Evolutionary conservation across 2,797 vertebrate genomes (phyloP).

Genomic region (Fratercula arctica): DNA sequence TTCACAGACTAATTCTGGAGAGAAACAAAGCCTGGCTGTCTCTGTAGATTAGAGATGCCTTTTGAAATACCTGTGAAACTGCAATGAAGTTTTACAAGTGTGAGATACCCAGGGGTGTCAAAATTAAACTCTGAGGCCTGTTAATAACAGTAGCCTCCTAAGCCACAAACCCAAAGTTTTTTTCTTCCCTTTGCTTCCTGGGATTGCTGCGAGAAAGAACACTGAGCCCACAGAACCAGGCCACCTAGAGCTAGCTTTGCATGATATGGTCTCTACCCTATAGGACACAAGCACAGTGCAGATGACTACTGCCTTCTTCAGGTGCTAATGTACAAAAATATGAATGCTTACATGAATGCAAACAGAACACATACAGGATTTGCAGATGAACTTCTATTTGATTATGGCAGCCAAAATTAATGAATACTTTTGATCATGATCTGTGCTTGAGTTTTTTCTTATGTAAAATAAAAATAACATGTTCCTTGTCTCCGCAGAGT

Average conservation of each 20-base stretch:
- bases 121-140: background rate
- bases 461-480: background rate
- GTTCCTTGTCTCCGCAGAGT: background rate
- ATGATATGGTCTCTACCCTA: background rate
- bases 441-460: background rate
- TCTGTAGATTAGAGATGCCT: background rate
- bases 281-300: background rate
- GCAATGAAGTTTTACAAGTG: background rate
- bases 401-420: background rate
- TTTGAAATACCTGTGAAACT: background rate
- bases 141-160: background rate
- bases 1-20: background rate
- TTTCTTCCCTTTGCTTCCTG: background rate
- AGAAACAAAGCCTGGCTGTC: background rate
- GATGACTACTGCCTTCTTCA: background rate
- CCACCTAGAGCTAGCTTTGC: background rate
- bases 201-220: background rate
- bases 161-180: background rate
- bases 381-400: background rate
- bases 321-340: background rate
- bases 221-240: background rate
- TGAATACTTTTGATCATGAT: background rate
- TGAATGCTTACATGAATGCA: background rate
- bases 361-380: background rate
- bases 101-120: background rate